Percentiles rank a stretch among this genome's conserved stretches.
Evolutionary conservation across 2,888 invertebrate species (phyloP).

Genomic region (Acleris sparsana): DNA sequence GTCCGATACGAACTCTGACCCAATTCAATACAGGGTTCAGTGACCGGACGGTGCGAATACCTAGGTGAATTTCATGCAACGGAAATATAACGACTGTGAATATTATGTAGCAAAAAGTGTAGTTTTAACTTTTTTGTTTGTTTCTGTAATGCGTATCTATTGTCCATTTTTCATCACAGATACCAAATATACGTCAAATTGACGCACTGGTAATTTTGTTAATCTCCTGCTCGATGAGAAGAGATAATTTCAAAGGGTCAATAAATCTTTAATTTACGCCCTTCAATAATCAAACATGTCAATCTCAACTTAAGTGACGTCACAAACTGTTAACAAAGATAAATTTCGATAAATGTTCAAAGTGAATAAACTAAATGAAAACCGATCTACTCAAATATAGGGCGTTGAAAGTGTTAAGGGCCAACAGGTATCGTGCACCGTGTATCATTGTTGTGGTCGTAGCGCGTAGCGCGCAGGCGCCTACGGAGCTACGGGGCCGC

Average conservation of each 20-base stretch:
- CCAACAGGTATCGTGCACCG: slow-evolving; percentile 61
- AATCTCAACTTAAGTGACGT: neutral
- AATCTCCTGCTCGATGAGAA: slow-evolving; percentile 17
- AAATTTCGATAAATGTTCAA: neutral
- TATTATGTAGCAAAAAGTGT: too few relatives aligned
- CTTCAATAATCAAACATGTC: slow-evolving; percentile 28
- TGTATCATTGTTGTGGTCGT: slow-evolving; percentile 54
- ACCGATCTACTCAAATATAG: neutral
- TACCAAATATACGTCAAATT: neutral
- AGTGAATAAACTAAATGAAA: neutral
- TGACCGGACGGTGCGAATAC: slow-evolving; percentile 25
- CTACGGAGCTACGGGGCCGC: slow-evolving; percentile 63
- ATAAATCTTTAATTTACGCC: slow-evolving; percentile 38
- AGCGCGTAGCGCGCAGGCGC: slow-evolving; percentile 76
- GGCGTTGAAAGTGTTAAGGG: slow-evolving; percentile 40
- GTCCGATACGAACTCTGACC: slow-evolving; percentile 9
- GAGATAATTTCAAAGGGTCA: slow-evolving; percentile 20
- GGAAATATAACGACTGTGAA: too few relatives aligned
- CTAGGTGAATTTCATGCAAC: neutral
- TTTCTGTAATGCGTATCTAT: neutral
- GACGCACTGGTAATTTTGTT: neutral
- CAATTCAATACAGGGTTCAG: slow-evolving; percentile 22
- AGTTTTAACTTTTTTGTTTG: neutral
- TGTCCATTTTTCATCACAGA: too few relatives aligned
- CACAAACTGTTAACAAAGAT: neutral